Conservation (phyloP, 2,888 invertebrate species). For the Drosophila cyrtoloma region DNA sequence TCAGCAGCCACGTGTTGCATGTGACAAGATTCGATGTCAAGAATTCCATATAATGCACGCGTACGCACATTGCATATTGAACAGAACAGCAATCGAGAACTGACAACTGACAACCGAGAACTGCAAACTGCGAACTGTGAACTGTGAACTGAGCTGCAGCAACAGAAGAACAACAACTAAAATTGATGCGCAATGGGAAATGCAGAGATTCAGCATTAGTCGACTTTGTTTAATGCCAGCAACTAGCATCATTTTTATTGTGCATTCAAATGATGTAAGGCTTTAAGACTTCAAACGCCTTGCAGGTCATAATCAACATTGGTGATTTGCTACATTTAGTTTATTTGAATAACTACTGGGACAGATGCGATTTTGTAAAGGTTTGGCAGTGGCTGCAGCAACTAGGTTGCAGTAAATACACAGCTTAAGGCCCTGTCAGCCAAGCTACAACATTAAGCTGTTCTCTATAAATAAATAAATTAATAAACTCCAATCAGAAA, state of each 20-base stretch:
- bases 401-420: background rate
- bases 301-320: background rate
- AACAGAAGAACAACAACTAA: background rate
- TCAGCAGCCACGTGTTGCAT: slow-evolving; percentile 35
- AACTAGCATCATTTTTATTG: background rate
- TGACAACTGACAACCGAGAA: slow-evolving; percentile 5
- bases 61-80: slow-evolving; percentile 21
- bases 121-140: background rate
- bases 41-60: background rate
- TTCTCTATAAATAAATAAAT: background rate
- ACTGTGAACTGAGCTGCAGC: background rate
- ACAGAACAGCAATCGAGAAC: slow-evolving; percentile 9
- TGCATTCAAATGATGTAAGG: background rate
- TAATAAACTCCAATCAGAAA: background rate
- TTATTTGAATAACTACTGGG: background rate
- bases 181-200: slow-evolving; percentile 9
- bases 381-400: background rate
- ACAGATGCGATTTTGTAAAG: background rate
- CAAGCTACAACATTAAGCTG: background rate
- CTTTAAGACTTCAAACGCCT: background rate
- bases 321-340: background rate
- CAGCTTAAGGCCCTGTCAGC: too few relatives aligned
- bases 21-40: slow-evolving; percentile 1
- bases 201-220: background rate
- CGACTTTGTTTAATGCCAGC: background rate